Evolutionary conservation across 2,888 invertebrate species (phyloP), one percentile per base, ranked within the genome.

Genomic region (Geophilus truncorum): DNA sequence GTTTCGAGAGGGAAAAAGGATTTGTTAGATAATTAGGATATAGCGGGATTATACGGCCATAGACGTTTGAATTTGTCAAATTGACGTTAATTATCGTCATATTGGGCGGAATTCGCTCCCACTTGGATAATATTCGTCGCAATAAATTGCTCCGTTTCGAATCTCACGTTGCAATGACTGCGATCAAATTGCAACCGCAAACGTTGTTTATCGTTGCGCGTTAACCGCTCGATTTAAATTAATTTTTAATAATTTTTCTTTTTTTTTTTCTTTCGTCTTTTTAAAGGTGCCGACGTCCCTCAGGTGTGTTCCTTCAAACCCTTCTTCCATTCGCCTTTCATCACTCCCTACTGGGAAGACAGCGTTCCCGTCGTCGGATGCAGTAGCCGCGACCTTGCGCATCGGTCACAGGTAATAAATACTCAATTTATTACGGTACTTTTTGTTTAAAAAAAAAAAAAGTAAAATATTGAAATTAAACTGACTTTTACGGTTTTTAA

Each of bases 321-420:
- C 5, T 62, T 77, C 12, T 82, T 82, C 57, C 77, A 81, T 34
- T 57, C 81, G 10, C 78, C 78, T 25, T 76, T 75, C 21, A 79
- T 82, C 36, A 77, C 70, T 10, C 82, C 82, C n/a, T 79, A 57
- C 21, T 81, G 82, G 81, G 82, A 82, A 76, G 81, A 81, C 28
- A 79, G 45, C 57, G 62, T 78, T 15, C 30, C 80, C 21, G 70
- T 80, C 23, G 28, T 78, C 4, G 82, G 82, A 30, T 82, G 82
- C 51, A 80, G 28, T 34, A 81, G 81, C 75, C 79, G 80, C 36
- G 45, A 77, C 57, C 45, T 80, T 23, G 79, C 78, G 15, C 78
- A 78, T 30, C 78, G 80, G 10, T 76, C 77, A 77, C 80, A 80
- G 79, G 82, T 82, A 62, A 51, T 51, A 18, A 75, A 77, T 62